Conservation (phyloP, 2,797 vertebrate genomes). For the Enteromius thamalakanensis region DNA sequence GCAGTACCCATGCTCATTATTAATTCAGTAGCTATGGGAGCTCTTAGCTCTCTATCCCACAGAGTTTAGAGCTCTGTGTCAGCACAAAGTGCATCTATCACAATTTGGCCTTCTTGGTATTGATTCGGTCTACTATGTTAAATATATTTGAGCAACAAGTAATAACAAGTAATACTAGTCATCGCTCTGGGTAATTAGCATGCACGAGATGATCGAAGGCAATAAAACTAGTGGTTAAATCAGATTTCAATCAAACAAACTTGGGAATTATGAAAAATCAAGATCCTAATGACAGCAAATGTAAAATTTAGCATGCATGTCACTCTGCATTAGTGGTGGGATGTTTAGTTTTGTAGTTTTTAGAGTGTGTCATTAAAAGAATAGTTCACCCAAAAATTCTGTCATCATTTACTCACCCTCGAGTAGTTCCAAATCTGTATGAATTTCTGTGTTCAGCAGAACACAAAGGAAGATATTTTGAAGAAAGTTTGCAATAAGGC, state of each 20-base stretch:
- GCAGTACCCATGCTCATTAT: slow-evolving; percentile 49
- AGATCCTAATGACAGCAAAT: neutral
- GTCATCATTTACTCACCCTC: too few species aligned
- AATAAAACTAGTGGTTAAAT: neutral
- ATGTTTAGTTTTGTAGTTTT: too few species aligned
- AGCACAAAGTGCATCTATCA: slow-evolving; percentile 45
- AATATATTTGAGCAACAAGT: slow-evolving; percentile 28
- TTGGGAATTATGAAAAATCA: neutral
- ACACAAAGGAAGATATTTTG: too few species aligned
- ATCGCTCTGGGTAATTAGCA: slow-evolving; percentile 3
- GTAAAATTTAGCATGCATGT: neutral
- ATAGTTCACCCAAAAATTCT: too few species aligned
- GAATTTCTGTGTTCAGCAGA: too few species aligned
- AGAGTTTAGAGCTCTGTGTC: slow-evolving; percentile 44
- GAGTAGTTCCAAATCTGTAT: too few species aligned
- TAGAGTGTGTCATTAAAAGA: neutral
- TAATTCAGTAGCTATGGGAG: slow-evolving; percentile 58
- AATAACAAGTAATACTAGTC: slow-evolving; percentile 30
- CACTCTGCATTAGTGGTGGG: neutral
- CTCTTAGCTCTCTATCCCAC: slow-evolving; percentile 34
- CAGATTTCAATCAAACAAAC: neutral
- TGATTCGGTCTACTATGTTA: slow-evolving; percentile 47
- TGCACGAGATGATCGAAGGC: neutral
- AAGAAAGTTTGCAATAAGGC: too few species aligned
- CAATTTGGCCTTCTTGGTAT: slow-evolving; percentile 43